These are phyloP conservation scores for Motacilla tschutschensis DNA, from an alignment of 2,113 vertebrate genomes.

Conservation along the genomic window DNA sequence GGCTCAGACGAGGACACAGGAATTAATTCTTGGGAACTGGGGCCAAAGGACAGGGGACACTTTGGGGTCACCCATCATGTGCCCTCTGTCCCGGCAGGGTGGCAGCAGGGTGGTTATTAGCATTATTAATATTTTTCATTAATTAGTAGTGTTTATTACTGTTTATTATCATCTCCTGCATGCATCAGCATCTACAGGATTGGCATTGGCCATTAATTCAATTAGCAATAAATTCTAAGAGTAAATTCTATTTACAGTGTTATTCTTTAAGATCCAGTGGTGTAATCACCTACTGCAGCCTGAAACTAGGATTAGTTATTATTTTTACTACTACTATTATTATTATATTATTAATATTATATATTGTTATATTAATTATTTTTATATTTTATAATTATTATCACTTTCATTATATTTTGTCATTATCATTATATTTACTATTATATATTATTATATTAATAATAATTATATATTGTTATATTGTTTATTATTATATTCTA, in stretches of 20 bases:
- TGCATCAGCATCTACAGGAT: fast-evolving
- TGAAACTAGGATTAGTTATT: not conserved
- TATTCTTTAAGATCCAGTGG: no score
- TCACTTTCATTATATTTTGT: no score
- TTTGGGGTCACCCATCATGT: fast-evolving
- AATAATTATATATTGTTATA: no score
- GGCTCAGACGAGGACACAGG: not conserved
- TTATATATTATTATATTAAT: no score
- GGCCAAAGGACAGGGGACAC: no score
- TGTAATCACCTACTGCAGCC: not conserved
- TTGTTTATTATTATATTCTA: no score
- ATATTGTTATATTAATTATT: no score
- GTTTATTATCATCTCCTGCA: fast-evolving
- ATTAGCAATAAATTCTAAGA: not conserved
- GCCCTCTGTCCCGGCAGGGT: not conserved
- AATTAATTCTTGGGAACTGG: not conserved
- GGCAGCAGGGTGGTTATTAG: no score
- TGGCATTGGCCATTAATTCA: not conserved
- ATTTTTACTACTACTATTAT: no score
- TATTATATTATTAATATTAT: no score
- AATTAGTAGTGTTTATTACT: fast-evolving
- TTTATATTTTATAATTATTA: no score
- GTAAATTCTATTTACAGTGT: not conserved
- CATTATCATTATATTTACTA: not conserved
- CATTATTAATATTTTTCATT: not conserved